Base-by-base conservation (phyloP, 2,888 invertebrate species). In the Tipula confusa region DNA sequence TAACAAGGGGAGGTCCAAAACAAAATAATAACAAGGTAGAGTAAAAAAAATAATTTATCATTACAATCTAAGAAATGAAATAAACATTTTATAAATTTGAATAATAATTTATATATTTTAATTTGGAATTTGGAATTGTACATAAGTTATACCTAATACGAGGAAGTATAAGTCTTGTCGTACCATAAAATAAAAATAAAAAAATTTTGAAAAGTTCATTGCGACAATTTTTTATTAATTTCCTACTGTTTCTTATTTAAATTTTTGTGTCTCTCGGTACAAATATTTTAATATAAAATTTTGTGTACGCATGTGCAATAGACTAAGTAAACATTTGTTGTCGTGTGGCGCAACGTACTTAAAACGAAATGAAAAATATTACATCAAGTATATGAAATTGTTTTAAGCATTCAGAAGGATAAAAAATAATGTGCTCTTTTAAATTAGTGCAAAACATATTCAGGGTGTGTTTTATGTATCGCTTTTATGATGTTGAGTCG, bases 1-100 rank as follows among this genome's bases (percentile, higher is more conserved):
- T 64, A 64, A 64, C 64, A 64, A 64, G 64, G 64, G 64, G 64
- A 64, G 64, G 64, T 64, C 64, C 64, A 64, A 64, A 64, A 64
- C 64, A 64, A 64, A 64, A 64, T 64, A 64, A 64, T 64, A 64
- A 64, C 64, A 64, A 64, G 64, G 64, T 64, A 64, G 64, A 64
- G 9, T 24, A 64, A 64, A 7, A 64, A 43, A 24, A 64, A 9
- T 9, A 24, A 24, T 64, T 64, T 64, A 64, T 64, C 64, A 64
- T 64, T 64, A 64, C 24, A 64, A 64, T 64, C 64, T 64, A 64
- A 64, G 24, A 64, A 64, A 24, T 64, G 24, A 64, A 64, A 64
- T 64, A 64, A 64, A 64, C 64, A 64, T 64, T 64, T 64, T 64
- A 24, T 64, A 64, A 64, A 64, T 64, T 64, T 64, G 64, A 64